Evolutionary conservation across 1,140 invertebrate genomes (phyloP).

Genomic region (Drosophila suzukii): DNA sequence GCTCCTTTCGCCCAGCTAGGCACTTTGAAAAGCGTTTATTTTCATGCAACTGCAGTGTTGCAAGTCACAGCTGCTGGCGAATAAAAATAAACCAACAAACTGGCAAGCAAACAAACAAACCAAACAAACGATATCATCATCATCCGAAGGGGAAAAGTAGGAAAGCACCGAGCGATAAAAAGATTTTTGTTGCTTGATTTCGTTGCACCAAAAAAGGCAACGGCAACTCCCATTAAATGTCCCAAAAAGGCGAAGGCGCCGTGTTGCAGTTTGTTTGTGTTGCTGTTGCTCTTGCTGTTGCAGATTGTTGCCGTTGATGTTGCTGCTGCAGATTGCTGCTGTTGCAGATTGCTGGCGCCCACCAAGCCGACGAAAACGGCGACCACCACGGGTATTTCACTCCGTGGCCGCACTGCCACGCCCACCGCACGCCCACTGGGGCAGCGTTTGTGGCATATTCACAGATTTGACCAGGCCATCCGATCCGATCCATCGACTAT

Average conservation of each 20-base stretch:
- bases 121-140: constrained; percentile 35
- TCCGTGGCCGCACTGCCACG: constrained; percentile 66
- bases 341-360: constrained; percentile 63
- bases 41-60: constrained; percentile 54
- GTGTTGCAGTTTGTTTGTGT: constrained; percentile 39
- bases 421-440: constrained; percentile 54
- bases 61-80: constrained; percentile 17
- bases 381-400: constrained; percentile 70
- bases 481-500: constrained; percentile 35
- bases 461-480: constrained; percentile 66
- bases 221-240: constrained; percentile 80
- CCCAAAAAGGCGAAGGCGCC: constrained; percentile 76
- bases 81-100: constrained; percentile 44
- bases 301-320: constrained; percentile 28
- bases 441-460: constrained; percentile 61
- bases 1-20: constrained; percentile 44
- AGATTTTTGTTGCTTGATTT: constrained; percentile 79
- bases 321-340: constrained; percentile 39
- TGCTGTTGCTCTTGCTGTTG: constrained; percentile 16
- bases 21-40: constrained; percentile 56
- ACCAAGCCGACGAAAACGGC: constrained; percentile 53
- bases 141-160: constrained; percentile 18
- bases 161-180: constrained; percentile 56
- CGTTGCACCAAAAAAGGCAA: constrained; percentile 80
- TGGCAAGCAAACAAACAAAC: constrained; percentile 28